A percentile compares a stretch with the other conserved stretches of the same genome.
These are phyloP conservation scores for Lutraria lutraria DNA, from an alignment of 2,888 invertebrate genomes.

Conservation along the genomic window DNA sequence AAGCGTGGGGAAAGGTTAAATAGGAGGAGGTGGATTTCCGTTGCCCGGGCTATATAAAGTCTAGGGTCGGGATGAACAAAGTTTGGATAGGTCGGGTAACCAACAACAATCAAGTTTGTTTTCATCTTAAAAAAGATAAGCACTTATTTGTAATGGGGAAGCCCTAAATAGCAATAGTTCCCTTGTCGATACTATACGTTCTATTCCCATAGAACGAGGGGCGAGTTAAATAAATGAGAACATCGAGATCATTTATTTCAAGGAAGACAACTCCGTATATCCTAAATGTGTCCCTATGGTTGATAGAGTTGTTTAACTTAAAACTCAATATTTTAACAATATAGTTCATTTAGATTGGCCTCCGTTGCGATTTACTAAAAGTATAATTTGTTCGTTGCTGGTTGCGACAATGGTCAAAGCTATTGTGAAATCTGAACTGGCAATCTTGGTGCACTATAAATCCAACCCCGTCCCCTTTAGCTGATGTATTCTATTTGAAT, in stretches of 20 bases:
- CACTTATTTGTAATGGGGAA: background rate
- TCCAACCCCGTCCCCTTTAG: background rate
- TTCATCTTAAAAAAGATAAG: too few relatives aligned
- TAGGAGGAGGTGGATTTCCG: too few relatives aligned
- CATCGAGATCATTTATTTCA: background rate
- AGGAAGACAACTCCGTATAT: background rate
- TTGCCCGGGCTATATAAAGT: too few relatives aligned
- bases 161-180: background rate
- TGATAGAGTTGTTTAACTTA: background rate
- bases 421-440: background rate
- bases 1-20: too few relatives aligned
- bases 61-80: too few relatives aligned
- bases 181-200: background rate
- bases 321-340: background rate
- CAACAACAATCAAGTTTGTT: too few relatives aligned
- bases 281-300: background rate
- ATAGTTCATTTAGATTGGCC: background rate
- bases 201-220: background rate
- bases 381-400: background rate
- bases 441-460: background rate
- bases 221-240: background rate
- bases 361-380: background rate
- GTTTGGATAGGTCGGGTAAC: too few relatives aligned
- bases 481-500: background rate
- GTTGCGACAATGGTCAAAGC: background rate